These are phyloP conservation scores for Ibycter americanus DNA, from an alignment of 2,797 vertebrate genomes.

Conservation along the genomic window DNA sequence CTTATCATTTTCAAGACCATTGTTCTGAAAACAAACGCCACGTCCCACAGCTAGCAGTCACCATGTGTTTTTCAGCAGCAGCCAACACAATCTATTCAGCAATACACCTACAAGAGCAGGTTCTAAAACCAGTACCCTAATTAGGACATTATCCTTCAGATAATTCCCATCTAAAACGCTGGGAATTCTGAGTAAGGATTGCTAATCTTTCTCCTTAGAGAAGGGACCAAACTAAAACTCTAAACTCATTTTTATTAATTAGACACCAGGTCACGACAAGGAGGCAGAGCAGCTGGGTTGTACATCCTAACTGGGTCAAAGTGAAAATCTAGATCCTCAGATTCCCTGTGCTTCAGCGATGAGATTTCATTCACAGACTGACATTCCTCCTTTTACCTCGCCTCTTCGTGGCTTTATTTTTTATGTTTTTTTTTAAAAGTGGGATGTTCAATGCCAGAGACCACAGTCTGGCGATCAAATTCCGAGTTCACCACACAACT, in stretches of 20 bases:
- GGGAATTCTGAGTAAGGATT: background rate
- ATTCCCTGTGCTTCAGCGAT: fast-evolving
- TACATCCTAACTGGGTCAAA: background rate
- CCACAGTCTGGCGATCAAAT: background rate
- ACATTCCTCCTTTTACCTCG: background rate
- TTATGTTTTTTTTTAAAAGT: background rate
- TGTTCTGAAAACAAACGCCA: background rate
- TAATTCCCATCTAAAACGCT: background rate
- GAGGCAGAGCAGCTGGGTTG: background rate
- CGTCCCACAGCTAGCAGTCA: background rate
- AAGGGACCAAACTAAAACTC: background rate
- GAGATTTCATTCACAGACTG: background rate
- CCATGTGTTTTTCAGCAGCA: background rate
- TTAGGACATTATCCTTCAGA: background rate
- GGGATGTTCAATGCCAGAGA: background rate
- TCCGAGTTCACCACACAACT: background rate
- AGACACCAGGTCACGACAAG: background rate
- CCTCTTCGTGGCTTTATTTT: background rate
- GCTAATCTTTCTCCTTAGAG: background rate
- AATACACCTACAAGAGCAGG: background rate
- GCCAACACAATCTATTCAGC: background rate
- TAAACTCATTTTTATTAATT: background rate
- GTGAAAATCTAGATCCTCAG: background rate
- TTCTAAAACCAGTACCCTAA: background rate
- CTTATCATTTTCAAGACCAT: fast-evolving